Evolutionary conservation across 2,797 vertebrate species (phyloP).

Genomic region (Tadarida brasiliensis): DNA sequence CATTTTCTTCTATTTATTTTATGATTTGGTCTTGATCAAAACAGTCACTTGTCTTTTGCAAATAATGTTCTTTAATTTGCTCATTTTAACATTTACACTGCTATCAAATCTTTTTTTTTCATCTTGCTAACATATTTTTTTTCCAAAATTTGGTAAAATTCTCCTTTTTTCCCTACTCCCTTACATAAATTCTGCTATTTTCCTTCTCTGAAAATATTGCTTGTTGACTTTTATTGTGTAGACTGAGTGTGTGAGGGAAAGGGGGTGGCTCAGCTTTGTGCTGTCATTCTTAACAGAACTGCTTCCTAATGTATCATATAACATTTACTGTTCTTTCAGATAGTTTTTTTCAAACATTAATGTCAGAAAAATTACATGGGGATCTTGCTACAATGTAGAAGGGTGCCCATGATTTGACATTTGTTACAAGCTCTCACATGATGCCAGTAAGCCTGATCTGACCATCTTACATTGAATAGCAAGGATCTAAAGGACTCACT

Average conservation of each 20-base stretch:
- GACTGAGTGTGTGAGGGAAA: neutral
- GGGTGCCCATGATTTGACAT: neutral
- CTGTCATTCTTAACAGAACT: neutral
- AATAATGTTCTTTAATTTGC: neutral
- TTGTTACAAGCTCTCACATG: neutral
- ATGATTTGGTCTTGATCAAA: neutral
- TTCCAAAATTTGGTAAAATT: neutral
- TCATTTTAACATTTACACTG: neutral
- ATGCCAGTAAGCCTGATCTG: neutral
- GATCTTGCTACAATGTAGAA: neutral
- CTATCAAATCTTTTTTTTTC: neutral
- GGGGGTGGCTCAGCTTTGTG: rapidly evolving
- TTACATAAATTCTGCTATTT: neutral
- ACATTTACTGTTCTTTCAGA: neutral
- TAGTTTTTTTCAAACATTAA: neutral
- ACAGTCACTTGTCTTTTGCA: neutral
- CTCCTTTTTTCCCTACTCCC: neutral
- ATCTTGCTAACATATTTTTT: neutral
- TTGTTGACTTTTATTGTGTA: neutral
- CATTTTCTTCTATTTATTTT: neutral
- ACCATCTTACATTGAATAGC: neutral
- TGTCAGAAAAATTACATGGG: neutral
- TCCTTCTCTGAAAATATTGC: neutral
- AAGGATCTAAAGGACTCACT: neutral
- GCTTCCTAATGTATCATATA: neutral